Conservation (phyloP, 2,797 vertebrate genomes). For the Helicolenus hilgendorfi region DNA sequence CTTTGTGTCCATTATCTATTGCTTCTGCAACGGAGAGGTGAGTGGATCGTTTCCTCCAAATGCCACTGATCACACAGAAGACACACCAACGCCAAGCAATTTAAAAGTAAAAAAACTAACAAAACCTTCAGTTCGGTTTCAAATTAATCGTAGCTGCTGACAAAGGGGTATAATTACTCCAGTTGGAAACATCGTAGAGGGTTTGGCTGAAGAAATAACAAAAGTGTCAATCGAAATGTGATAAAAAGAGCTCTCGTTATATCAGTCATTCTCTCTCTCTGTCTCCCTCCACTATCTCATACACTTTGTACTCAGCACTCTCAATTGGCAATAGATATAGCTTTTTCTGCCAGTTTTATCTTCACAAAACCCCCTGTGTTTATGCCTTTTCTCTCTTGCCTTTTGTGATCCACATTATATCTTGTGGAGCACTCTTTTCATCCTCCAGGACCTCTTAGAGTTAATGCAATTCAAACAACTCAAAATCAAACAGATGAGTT, state of each 20-base stretch:
- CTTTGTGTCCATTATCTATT: slow-evolving; percentile 96
- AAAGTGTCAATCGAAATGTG: neutral
- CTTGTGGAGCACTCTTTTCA: neutral
- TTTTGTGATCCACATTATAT: neutral
- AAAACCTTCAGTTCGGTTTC: neutral
- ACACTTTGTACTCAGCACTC: neutral
- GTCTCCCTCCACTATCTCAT: neutral
- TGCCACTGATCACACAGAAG: neutral
- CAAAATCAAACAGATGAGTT: neutral
- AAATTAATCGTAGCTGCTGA: neutral
- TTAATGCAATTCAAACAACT: neutral
- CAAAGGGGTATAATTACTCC: neutral
- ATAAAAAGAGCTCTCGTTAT: neutral
- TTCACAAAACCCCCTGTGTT: neutral
- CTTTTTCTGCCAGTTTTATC: neutral
- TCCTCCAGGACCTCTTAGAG: neutral
- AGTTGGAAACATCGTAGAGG: neutral
- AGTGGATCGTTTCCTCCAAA: slow-evolving; percentile 54
- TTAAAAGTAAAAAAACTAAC: neutral
- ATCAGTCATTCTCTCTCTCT: neutral
- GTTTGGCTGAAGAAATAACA: neutral
- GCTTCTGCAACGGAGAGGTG: slow-evolving; percentile 96
- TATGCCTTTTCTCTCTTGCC: neutral
- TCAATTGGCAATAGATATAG: neutral
- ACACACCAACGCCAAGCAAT: neutral